Base-by-base conservation (phyloP, 2,113 vertebrate species). In the Panurus biarmicus region DNA sequence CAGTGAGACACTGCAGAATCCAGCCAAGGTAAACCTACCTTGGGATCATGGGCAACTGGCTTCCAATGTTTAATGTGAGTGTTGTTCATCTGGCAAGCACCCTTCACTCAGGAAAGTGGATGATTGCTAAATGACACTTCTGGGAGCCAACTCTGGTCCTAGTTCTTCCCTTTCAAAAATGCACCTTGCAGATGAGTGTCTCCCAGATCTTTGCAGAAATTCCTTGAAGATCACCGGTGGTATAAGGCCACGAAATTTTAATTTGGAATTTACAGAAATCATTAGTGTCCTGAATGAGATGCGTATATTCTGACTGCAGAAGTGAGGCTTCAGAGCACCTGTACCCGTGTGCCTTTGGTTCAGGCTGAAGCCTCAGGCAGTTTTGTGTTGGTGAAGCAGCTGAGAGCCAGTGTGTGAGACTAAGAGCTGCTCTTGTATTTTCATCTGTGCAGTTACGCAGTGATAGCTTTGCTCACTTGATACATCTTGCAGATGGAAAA, bases 401-500 rank as follows among this genome's bases (percentile, higher is more conserved):
- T 38, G 31, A 73, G 65, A 82, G 54, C 19, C 47, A 17, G 1
- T 12, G 33, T 17, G n/a, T 91, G 22, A 25, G 11, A 35, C 66
- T 50, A 6, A 54, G 78, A 71, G 22, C 78, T 77, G 35, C 67
- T 74, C 85, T 87, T 80, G 11, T 47, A 45, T 94, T 90, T 91
- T 90, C 82, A 35, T 94, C 65, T 60, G 15, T 35, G 38, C 3
- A 11, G 38, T 76, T 85, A 11, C n/a, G 70, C 35, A 54, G 77
- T 11, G 25, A 42, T 76, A 74, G 54, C 48, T 88, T 79, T 93
- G 82, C 67, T 94, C 60, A 48, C 65, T 93, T 92, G 78, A 93
- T 93, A 53, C 1, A 0, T 90, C 75, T 86, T 40, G 44, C 93
- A 95, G 92, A 83, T 90, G 94, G 95, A 94, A 93, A 95, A 91